Percentiles rank a stretch among this genome's conserved stretches.
Evolutionary conservation across 1,140 invertebrate species (phyloP).

Genomic region (Anastrepha obliqua): DNA sequence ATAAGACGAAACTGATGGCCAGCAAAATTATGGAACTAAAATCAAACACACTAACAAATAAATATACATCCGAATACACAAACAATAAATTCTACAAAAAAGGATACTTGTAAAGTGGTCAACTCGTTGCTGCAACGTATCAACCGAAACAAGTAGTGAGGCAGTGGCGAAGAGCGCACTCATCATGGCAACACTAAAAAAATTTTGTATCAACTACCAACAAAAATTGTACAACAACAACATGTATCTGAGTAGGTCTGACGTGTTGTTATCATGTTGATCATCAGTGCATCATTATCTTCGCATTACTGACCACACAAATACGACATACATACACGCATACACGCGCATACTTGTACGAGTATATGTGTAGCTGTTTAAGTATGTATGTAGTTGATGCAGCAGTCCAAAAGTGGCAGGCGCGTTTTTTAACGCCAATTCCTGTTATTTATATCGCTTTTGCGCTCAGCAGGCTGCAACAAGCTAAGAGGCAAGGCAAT

Average conservation of each 20-base stretch:
- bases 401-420: conserved; percentile 1
- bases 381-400: not conserved
- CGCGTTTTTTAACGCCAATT: conserved; percentile 34
- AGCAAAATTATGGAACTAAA: no score
- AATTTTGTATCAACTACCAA: not conserved
- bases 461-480: not conserved
- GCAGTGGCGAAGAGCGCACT: not conserved
- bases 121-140: not conserved
- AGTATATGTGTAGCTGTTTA: not conserved
- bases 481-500: not conserved
- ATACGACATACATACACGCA: not conserved
- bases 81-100: conserved; percentile 8
- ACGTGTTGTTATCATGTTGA: conserved; percentile 59
- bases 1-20: no score
- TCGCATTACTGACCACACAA: conserved; percentile 60
- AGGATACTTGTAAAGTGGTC: conserved; percentile 4
- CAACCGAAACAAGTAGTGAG: not conserved
- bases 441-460: conserved; percentile 28
- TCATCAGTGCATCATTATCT: conserved; percentile 60
- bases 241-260: not conserved
- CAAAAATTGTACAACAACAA: not conserved
- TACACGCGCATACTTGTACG: not conserved
- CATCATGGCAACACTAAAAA: not conserved
- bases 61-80: not conserved
- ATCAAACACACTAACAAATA: no score